Evolutionary conservation across 2,797 vertebrate genomes (phyloP), one percentile per base, ranked within the genome.

Genomic region (Gastrophryne carolinensis): DNA sequence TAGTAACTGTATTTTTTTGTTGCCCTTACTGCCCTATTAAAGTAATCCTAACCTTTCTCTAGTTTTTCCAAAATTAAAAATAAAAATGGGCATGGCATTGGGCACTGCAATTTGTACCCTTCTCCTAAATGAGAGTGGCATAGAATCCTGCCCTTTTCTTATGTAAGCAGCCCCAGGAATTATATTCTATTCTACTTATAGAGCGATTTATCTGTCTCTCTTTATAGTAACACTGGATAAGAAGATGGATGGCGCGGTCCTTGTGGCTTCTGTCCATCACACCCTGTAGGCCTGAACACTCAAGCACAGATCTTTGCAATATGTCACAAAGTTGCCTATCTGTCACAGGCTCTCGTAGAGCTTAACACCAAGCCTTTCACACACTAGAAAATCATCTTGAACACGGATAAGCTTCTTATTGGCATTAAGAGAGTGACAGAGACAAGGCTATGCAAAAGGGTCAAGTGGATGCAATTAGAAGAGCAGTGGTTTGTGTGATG

Each of bases 221-320:
- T 6, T n/a, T 15, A 44, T 15, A 17, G 15, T 44, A n/a, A 44
- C 13, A 66, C 30, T 21, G 24, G 41, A 32, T 35, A 57, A 79
- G 82, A 54, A 76, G 82, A 80, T 79, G 88, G 87, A 90, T 90
- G 88, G 88, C 81, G 83, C 81, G 79, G 83, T 81, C 13, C 12
- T 88, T 86, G 86, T 90, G 88, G 87, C 89, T 91, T 90, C 80
- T 90, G 87, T 89, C 87, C 86, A 79, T 86, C 81, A 82, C 81
- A 80, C 72, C 37, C 81, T 85, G 70, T 78, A 86, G 82, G 84
- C 75, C 3, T 84, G 83, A 86, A 79, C 84, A 83, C 80, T 83
- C 53, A 82, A 85, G 85, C 81, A 83, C 87, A 87, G 87, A 84
- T 89, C 86, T 88, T 85, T 64, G 80, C 82, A 82, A 81, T 83